Percentiles rank a stretch among this genome's conserved stretches.
phyloP scores from a whole-genome alignment of 2,113 vertebrate genomes.

The Pollachius pollachius region DNA sequence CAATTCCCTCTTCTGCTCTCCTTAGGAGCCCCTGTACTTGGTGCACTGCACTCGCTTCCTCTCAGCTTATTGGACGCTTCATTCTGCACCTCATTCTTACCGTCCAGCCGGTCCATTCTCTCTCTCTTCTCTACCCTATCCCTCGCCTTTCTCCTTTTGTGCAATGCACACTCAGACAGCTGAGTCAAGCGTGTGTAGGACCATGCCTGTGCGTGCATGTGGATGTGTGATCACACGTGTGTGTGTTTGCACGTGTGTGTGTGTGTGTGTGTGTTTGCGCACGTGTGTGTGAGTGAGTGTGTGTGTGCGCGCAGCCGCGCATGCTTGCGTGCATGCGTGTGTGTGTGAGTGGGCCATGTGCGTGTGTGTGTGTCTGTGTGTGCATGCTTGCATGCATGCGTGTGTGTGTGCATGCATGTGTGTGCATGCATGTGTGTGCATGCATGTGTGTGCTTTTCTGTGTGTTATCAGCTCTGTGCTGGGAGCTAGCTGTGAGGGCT shows the following conservation, averaged over 20 bases:
- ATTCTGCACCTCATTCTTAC: constrained; percentile 1
- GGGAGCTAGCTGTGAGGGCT: neutral
- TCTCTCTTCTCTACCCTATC: neutral
- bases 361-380: too few relatives aligned
- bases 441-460: neutral
- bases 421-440: too few relatives aligned
- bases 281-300: too few relatives aligned
- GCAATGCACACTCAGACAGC: neutral
- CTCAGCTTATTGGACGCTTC: neutral
- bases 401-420: too few relatives aligned
- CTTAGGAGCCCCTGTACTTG: neutral
- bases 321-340: too few relatives aligned
- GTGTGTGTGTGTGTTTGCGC: too few relatives aligned
- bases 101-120: neutral
- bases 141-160: neutral
- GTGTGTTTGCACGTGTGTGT: too few relatives aligned
- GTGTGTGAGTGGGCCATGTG: too few relatives aligned
- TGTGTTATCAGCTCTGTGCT: neutral
- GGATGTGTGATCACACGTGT: too few relatives aligned
- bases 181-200: neutral
- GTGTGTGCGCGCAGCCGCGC: too few relatives aligned
- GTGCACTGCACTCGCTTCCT: neutral
- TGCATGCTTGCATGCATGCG: too few relatives aligned
- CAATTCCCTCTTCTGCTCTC: neutral
- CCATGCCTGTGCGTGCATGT: too few relatives aligned